Evolutionary conservation across 2,113 vertebrate genomes (phyloP).

Genomic region (Trogon melanurus): DNA sequence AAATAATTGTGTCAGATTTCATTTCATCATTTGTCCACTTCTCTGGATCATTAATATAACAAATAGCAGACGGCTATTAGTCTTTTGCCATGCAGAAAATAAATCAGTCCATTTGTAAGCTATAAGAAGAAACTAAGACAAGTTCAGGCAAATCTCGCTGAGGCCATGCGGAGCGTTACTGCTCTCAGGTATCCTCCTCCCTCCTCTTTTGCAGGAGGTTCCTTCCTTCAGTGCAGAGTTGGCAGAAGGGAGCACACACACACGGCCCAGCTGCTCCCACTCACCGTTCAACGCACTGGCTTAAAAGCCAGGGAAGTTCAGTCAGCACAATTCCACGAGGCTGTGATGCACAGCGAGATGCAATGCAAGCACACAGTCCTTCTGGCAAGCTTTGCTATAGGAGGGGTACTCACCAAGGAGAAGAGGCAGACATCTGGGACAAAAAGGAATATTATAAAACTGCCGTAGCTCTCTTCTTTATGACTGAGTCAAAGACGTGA

Average conservation of each 20-base stretch:
- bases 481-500: neutral
- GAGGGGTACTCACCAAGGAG: neutral
- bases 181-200: conserved; percentile 1
- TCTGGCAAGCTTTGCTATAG: neutral
- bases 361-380: neutral
- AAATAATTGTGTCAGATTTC: conserved; percentile 32
- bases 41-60: neutral
- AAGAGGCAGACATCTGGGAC: neutral
- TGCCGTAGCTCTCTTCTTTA: neutral
- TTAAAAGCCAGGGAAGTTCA: neutral
- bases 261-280: neutral
- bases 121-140: conserved; percentile 17
- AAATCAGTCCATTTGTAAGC: neutral
- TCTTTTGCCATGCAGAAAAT: neutral
- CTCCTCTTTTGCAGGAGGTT: conserved; percentile 11
- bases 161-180: neutral
- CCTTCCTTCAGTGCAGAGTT: neutral
- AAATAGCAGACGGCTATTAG: neutral
- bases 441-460: neutral
- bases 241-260: neutral
- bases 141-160: conserved; percentile 30
- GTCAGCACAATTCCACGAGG: neutral
- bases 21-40: conserved; percentile 23
- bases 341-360: neutral
- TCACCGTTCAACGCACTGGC: rapidly evolving